Conservation (phyloP, 1,140 invertebrate species). For the Megalopta genalis region DNA sequence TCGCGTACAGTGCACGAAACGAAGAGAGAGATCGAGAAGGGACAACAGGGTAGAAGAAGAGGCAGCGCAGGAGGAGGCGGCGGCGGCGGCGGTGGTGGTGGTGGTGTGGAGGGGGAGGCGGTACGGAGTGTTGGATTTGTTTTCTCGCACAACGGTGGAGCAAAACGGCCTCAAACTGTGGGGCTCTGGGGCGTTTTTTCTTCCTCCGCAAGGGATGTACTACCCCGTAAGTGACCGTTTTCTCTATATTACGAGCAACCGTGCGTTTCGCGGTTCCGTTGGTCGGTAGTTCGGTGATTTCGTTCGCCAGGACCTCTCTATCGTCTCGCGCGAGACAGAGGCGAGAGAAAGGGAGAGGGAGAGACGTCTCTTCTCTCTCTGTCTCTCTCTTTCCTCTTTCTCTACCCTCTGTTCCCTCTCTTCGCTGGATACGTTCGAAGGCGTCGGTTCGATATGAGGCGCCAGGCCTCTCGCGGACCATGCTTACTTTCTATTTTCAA, state of each 20-base stretch:
- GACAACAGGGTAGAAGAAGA: conserved; percentile 31
- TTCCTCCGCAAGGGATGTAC: conserved; percentile 95
- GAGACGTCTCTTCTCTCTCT: conserved; percentile 32
- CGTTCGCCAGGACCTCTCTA: no score
- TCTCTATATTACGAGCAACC: conserved; percentile 6
- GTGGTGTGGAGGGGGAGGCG: conserved; percentile 49
- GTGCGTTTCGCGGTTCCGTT: neutral
- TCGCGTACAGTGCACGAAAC: conserved; percentile 34
- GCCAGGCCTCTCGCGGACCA: conserved; percentile 37
- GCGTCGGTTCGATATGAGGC: conserved; percentile 60
- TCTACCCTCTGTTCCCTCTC: conserved; percentile 12
- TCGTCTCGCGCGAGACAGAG: neutral
- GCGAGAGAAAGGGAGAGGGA: conserved; percentile 10
- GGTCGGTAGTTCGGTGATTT: no score
- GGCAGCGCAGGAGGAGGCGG: conserved; percentile 32
- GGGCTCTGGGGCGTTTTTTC: conserved; percentile 94
- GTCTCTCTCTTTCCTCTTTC: no score
- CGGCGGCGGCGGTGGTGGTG: conserved; percentile 41
- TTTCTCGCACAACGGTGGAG: conserved; percentile 77
- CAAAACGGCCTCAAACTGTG: conserved; percentile 94
- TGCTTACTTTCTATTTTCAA: conserved; percentile 42
- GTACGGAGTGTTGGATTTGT: conserved; percentile 67
- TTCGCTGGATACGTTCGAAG: conserved; percentile 38
- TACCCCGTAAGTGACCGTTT: conserved; percentile 88
- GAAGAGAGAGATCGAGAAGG: conserved; percentile 10